A percentile compares a stretch with the other conserved stretches of the same genome.
Conservation (phyloP, 2,113 vertebrate species). For the Paramisgurnus dabryanus region DNA sequence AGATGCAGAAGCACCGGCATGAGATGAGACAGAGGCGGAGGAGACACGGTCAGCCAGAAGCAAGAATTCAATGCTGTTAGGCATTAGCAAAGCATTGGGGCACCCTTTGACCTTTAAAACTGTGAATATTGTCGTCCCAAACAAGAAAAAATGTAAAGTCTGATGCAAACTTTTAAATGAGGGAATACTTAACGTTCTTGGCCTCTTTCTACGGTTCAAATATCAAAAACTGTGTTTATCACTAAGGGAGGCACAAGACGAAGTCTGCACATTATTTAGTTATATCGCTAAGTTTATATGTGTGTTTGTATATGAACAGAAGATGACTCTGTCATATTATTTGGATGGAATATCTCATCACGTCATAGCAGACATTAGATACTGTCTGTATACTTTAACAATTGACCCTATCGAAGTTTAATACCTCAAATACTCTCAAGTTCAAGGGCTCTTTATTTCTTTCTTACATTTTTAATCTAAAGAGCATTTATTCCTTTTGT, state of each 20-base stretch:
- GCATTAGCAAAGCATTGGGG: not conserved
- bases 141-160: not conserved
- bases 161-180: conserved; percentile 11
- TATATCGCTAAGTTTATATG: not conserved
- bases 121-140: not conserved
- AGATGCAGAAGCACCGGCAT: not conserved
- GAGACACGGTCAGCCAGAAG: conserved; percentile 29
- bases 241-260: conserved; percentile 37
- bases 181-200: conserved; percentile 42
- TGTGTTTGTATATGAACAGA: no score
- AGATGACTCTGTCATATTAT: no score
- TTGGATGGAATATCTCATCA: conserved; percentile 8
- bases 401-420: no score
- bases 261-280: conserved; percentile 33
- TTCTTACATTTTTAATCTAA: no score
- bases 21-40: conserved; percentile 15
- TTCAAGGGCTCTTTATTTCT: no score
- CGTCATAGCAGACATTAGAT: not conserved
- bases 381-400: no score
- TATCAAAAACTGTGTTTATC: conserved; percentile 23
- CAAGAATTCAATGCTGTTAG: conserved; percentile 11
- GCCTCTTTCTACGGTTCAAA: conserved; percentile 5
- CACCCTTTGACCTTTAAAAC: not conserved
- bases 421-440: no score
- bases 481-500: no score